A percentile compares a stretch with the other conserved stretches of the same genome.
Conservation (phyloP, 2,113 vertebrate genomes). For the Regulus satrapa region DNA sequence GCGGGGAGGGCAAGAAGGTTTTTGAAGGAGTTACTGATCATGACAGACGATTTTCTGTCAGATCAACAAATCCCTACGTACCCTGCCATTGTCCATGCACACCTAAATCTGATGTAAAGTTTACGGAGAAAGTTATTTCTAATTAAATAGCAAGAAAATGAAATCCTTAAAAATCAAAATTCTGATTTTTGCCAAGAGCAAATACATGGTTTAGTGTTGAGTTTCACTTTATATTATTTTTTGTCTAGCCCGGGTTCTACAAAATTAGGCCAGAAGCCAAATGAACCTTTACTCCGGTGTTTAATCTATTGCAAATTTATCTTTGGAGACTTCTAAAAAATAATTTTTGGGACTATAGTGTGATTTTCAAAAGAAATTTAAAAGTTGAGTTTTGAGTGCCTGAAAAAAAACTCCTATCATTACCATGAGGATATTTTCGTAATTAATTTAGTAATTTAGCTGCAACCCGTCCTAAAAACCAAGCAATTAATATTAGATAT, state of each 20-base stretch:
- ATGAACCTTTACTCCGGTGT: not conserved
- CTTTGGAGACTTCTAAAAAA: not conserved
- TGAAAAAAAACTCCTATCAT: not conserved
- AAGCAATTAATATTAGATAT: not conserved
- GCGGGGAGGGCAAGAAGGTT: not conserved
- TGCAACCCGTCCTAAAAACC: not conserved
- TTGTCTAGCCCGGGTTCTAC: not conserved
- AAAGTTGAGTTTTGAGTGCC: not conserved
- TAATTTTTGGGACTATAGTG: not conserved
- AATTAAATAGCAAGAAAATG: not conserved
- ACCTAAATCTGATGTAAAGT: not conserved
- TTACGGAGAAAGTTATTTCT: not conserved
- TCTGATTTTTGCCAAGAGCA: not conserved
- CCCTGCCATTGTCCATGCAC: not conserved
- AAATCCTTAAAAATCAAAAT: not conserved
- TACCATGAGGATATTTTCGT: not conserved
- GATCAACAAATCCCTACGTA: not conserved
- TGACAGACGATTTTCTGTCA: not conserved
- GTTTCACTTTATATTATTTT: not conserved
- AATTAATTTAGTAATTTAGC: not conserved
- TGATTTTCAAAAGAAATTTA: not conserved
- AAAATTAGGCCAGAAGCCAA: not conserved
- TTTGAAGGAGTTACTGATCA: not conserved
- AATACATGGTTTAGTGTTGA: not conserved
- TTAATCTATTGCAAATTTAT: not conserved